phyloP scores from a whole-genome alignment of 1,140 invertebrate genomes.

The honey bee (Apis mellifera) region Amel_HAv3.1 CM009940.2:585501-586000 shows the following conservation, averaged over 20 bases:
- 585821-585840: neutral
- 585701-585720: neutral
- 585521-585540: too few relatives aligned
- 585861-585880: slow-evolving; percentile 6
- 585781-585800: neutral
- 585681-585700: neutral
- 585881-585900: neutral
- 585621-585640: too few relatives aligned
- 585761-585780: neutral
- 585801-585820: neutral
- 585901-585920: neutral
- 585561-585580: too few relatives aligned
- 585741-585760: neutral
- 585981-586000: neutral
- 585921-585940: slow-evolving; percentile 17
- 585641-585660: too few relatives aligned
- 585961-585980: slow-evolving; percentile 12
- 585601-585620: too few relatives aligned
- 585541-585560: too few relatives aligned
- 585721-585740: neutral
- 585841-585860: neutral
- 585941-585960: slow-evolving; percentile 15
- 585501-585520: too few relatives aligned
- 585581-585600: too few relatives aligned
- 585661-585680: too few relatives aligned